Percentiles rank a stretch among this genome's conserved stretches.
Conservation (phyloP, 2,797 vertebrate genomes). For the Myotis vivesi region DNA sequence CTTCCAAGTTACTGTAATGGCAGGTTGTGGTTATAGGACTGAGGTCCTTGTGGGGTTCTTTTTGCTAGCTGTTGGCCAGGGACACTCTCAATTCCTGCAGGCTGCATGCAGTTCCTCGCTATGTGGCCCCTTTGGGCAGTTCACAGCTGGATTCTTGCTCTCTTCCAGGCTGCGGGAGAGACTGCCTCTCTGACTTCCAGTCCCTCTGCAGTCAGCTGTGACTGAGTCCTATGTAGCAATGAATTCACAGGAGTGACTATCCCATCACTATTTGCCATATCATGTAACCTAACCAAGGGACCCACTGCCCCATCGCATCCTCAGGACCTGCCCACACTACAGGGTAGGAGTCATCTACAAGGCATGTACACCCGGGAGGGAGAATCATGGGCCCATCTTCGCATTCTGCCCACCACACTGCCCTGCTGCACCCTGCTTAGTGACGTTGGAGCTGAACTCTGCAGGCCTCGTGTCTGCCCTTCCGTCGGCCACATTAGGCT, state of each 20-base stretch:
- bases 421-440: background rate
- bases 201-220: background rate
- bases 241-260: no score
- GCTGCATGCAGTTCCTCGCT: background rate
- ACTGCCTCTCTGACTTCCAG: background rate
- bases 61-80: background rate
- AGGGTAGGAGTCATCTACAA: background rate
- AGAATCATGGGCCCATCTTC: background rate
- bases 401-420: background rate
- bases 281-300: background rate
- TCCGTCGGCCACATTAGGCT: background rate
- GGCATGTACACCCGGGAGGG: no score
- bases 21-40: background rate
- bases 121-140: accelerated
- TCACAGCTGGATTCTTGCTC: background rate
- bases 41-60: background rate
- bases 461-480: background rate
- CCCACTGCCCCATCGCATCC: background rate
- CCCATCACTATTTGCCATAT: background rate
- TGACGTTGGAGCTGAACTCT: background rate
- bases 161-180: background rate
- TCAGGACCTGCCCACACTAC: background rate
- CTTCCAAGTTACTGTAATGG: background rate
- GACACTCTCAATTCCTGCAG: background rate
- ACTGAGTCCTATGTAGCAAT: background rate